Evolutionary conservation across 2,888 invertebrate species (phyloP).

Genomic region (Cryptocheilus praepositus): DNA sequence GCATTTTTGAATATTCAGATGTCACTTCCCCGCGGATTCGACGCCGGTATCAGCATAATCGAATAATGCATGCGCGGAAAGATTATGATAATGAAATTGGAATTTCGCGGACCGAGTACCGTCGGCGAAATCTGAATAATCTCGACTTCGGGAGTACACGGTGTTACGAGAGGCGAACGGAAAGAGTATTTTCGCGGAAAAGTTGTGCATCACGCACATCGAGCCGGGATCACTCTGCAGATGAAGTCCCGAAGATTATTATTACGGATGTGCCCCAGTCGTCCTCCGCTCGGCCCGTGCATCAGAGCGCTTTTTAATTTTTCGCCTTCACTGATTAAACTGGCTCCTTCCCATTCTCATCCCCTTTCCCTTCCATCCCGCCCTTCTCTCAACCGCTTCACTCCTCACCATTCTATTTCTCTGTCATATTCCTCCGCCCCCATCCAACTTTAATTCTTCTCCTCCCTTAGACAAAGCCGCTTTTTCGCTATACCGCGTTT

Average conservation of each 20-base stretch:
- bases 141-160: too few relatives aligned
- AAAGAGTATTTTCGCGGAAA: too few relatives aligned
- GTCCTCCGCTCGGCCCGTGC: slow-evolving; percentile 6
- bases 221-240: slow-evolving; percentile 11
- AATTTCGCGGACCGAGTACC: too few relatives aligned
- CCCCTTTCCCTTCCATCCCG: neutral
- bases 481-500: too few relatives aligned
- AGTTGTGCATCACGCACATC: neutral
- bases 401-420: neutral
- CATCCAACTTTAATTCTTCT: neutral
- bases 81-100: too few relatives aligned
- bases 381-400: neutral
- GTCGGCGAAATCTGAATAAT: neutral
- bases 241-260: slow-evolving; percentile 23
- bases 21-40: too few relatives aligned
- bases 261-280: slow-evolving; percentile 1
- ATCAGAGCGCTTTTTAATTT: slow-evolving; percentile 41
- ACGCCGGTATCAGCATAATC: too few relatives aligned
- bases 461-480: too few relatives aligned
- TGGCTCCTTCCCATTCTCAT: slow-evolving; percentile 11
- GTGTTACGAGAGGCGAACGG: too few relatives aligned
- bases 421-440: slow-evolving; percentile 14
- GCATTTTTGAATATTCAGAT: too few relatives aligned
- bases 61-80: too few relatives aligned
- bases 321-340: slow-evolving; percentile 49